Evolutionary conservation across 2,113 vertebrate genomes (phyloP).

Genomic region (Charadrius vociferus): DNA sequence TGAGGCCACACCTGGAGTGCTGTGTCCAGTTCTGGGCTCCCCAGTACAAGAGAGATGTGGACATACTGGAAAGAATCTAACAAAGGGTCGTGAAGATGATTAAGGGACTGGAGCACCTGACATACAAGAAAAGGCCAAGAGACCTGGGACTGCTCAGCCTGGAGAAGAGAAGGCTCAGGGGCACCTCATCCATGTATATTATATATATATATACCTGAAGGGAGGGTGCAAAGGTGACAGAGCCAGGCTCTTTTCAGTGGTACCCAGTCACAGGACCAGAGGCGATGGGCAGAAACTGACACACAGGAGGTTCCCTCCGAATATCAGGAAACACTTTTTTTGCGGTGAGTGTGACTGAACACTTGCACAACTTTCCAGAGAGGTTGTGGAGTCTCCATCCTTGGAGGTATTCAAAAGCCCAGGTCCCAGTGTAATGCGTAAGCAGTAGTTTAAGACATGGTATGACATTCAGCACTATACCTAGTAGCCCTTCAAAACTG

Average conservation of each 20-base stretch:
- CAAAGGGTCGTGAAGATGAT: not conserved
- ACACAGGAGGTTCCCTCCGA: not conserved
- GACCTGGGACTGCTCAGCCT: not conserved
- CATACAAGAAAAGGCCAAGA: not conserved
- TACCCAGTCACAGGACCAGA: not conserved
- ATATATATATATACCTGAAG: not conserved
- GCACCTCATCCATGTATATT: not conserved
- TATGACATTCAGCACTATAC: not conserved
- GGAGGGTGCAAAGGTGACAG: not conserved
- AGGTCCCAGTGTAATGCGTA: accelerated
- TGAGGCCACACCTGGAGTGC: not conserved
- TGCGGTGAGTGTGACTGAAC: not conserved
- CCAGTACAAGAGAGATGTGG: not conserved
- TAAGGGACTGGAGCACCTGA: not conserved
- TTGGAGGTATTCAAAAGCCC: not conserved
- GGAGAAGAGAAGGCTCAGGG: not conserved
- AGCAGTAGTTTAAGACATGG: not conserved
- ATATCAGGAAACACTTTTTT: not conserved
- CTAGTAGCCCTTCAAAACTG: not conserved
- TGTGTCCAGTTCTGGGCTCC: not conserved
- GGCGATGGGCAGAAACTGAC: not conserved
- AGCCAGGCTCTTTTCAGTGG: not conserved
- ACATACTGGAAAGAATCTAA: not conserved
- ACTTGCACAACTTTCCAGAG: not conserved
- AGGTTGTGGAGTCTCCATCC: not conserved